A percentile compares a stretch with the other conserved stretches of the same genome.
These are phyloP conservation scores for Dendrolimus pini DNA, from an alignment of 2,888 invertebrate species.

Conservation along the genomic window DNA sequence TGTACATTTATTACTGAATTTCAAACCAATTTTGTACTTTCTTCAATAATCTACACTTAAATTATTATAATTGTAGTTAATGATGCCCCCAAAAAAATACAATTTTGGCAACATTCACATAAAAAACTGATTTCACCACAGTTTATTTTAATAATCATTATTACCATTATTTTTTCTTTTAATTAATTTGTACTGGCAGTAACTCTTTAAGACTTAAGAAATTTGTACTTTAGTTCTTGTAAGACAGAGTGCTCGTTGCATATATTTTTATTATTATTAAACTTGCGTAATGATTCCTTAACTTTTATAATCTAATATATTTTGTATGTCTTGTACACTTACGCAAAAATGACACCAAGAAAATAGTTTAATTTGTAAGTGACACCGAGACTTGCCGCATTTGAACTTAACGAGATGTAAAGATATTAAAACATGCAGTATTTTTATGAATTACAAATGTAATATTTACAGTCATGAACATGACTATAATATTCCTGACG, in stretches of 20 bases:
- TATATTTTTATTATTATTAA: conserved; percentile 15
- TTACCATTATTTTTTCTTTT: conserved; percentile 30
- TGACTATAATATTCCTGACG: conserved; percentile 20
- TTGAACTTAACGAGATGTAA: conserved; percentile 42
- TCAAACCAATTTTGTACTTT: conserved; percentile 49
- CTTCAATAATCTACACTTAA: conserved; percentile 56
- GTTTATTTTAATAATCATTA: conserved; percentile 23
- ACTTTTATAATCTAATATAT: conserved; percentile 27
- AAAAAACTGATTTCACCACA: conserved; percentile 39
- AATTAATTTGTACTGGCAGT: conserved; percentile 75
- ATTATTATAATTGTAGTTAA: conserved; percentile 28
- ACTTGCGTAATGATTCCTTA: conserved; percentile 16
- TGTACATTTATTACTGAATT: conserved; percentile 29
- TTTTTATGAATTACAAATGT: conserved; percentile 34
- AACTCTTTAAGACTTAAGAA: conserved; percentile 63
- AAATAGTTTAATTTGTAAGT: conserved; percentile 44
- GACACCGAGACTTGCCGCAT: conserved; percentile 55
- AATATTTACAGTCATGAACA: conserved; percentile 51
- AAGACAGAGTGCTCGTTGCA: conserved; percentile 61
- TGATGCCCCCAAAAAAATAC: conserved; percentile 64
- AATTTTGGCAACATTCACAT: conserved; percentile 71
- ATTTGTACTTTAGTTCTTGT: conserved; percentile 73
- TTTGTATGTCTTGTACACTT: conserved; percentile 24
- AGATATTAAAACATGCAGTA: conserved; percentile 27
- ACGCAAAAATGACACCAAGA: conserved; percentile 62